phyloP scores from a whole-genome alignment of 2,113 vertebrate genomes.

The Vulpes vulpes region DNA sequence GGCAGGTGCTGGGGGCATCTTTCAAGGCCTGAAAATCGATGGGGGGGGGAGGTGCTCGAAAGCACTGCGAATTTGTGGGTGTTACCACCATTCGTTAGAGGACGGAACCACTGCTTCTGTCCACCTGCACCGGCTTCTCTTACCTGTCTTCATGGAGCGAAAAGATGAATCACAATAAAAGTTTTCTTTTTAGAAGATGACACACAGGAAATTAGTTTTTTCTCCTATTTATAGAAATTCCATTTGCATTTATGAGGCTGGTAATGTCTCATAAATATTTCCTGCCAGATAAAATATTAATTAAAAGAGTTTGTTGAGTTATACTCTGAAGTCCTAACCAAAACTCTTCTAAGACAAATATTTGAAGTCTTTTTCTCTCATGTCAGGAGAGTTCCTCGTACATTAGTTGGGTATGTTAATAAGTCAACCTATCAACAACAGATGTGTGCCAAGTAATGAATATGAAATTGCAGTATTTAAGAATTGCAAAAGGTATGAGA shows the following conservation, averaged over 20 bases:
- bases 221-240: slow-evolving; percentile 75
- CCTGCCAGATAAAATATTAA: slow-evolving; percentile 78
- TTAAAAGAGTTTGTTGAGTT: slow-evolving; percentile 68
- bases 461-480: background rate
- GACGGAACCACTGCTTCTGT: background rate
- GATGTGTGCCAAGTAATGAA: background rate
- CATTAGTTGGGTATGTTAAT: background rate
- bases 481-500: background rate
- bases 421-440: background rate
- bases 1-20: background rate
- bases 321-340: slow-evolving; percentile 53
- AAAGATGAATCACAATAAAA: background rate
- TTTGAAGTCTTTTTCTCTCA: slow-evolving; percentile 51
- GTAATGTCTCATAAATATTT: slow-evolving; percentile 80
- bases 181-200: slow-evolving; percentile 52
- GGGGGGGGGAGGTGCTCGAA: background rate
- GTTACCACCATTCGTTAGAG: background rate
- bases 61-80: background rate
- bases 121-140: background rate
- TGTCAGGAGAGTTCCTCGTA: slow-evolving; percentile 3
- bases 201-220: slow-evolving; percentile 70
- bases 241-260: slow-evolving; percentile 77
- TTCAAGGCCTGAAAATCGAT: background rate
- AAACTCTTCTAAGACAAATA: slow-evolving; percentile 72
- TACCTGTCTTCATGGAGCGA: background rate